A percentile compares a stretch with the other conserved stretches of the same genome.
These are phyloP conservation scores for Parnassius smintheus DNA, from an alignment of 2,888 invertebrate species.

Conservation along the genomic window DNA sequence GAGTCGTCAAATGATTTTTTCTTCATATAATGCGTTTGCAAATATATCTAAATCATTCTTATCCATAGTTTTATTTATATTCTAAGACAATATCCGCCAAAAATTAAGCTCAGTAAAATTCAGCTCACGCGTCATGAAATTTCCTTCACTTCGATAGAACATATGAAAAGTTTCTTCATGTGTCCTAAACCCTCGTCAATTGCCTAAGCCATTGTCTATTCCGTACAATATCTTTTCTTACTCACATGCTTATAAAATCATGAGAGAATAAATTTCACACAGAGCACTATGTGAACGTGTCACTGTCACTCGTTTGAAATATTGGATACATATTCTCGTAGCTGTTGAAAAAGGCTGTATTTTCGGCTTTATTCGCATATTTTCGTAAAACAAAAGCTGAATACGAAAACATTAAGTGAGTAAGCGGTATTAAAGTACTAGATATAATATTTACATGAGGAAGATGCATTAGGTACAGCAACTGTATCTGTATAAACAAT, in stretches of 20 bases:
- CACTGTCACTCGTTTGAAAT: slow-evolving; percentile 14
- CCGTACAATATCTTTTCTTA: slow-evolving; percentile 46
- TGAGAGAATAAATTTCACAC: slow-evolving; percentile 27
- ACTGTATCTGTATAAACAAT: too few species aligned
- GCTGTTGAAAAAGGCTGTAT: slow-evolving; percentile 12
- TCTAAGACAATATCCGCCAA: slow-evolving; percentile 41
- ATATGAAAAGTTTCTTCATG: slow-evolving; percentile 61
- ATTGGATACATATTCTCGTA: slow-evolving; percentile 2
- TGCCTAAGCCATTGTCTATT: slow-evolving; percentile 47
- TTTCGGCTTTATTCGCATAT: slow-evolving; percentile 9
- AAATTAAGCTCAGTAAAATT: slow-evolving; percentile 55
- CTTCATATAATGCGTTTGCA: too few species aligned
- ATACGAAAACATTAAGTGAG: too few species aligned
- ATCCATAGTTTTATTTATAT: slow-evolving; percentile 24
- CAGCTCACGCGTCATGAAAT: slow-evolving; percentile 56
- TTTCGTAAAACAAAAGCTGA: neutral
- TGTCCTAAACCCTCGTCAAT: slow-evolving; percentile 61
- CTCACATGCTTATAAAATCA: slow-evolving; percentile 41
- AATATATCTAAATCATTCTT: too few species aligned
- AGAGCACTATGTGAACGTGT: slow-evolving; percentile 21
- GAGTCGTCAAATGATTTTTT: too few species aligned
- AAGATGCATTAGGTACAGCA: too few species aligned
- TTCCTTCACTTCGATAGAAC: slow-evolving; percentile 57
- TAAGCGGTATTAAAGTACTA: slow-evolving; percentile 1
- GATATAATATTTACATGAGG: too few species aligned